Evolutionary conservation across 2,888 invertebrate genomes (phyloP), one percentile per base, ranked within the genome.

Genomic region (Coremacera marginata): DNA sequence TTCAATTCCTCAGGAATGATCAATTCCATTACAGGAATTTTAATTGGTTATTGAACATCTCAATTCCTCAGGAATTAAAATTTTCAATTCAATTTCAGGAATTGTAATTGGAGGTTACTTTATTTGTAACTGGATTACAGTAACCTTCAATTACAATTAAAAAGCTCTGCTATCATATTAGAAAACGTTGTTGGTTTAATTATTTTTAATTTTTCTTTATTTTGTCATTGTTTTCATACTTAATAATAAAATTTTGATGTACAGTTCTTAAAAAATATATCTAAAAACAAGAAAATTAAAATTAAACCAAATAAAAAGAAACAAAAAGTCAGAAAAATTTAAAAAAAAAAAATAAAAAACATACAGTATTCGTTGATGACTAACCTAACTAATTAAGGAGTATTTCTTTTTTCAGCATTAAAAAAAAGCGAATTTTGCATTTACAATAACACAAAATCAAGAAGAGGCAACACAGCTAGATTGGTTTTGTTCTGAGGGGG

Each of bases 231-330:
- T 22, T 65, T 74, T 74, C 57, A 49, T 62, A 31, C 74, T 74
- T 74, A 74, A 74, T 16, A 34, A 65, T 65, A 74, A 14, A 74
- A 74, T 74, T 74, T 74, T 67, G 74, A 74, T 65, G 25, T 74
- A 74, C 74, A 74, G n/a, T 55, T 65, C 74, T 74, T 74, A 74
- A 74, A 31, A 74, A 51, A 49, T 16, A 49, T 22, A 49, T 44
- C 55, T 70, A 51, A 62, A 74, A 65, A 31, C 22, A 14, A 34
- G 49, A 9, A 68, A 63, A 27, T 63, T 5, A 34, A 65, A 52
- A 19, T 9, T 19, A 37, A 22, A 44, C n/a, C 44, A 55, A 74
- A 52, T 8, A 60, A 55, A 55, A 70, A 70, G 7, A 70, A 70
- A 70, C 14, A 52, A 70, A 70, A 52, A 37, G 31, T n/a, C n/a